Conservation (phyloP, 2,113 vertebrate genomes). For the Dolichotis patagonum region DNA sequence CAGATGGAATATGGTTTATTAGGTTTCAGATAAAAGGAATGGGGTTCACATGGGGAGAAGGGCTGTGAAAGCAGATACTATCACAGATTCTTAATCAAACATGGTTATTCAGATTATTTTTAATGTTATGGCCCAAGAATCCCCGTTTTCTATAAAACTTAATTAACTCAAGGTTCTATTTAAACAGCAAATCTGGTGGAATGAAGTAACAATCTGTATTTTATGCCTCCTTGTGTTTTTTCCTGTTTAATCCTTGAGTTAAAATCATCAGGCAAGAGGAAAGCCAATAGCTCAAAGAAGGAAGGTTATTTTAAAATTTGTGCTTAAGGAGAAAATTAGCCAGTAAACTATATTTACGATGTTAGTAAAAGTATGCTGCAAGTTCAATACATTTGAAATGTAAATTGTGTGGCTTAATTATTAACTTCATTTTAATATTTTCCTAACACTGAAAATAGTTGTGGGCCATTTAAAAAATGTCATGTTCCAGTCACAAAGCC, state of each 20-base stretch:
- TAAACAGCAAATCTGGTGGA: conserved; percentile 69
- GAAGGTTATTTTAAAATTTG: conserved; percentile 79
- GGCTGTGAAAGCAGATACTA: conserved; percentile 49
- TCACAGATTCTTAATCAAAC: conserved; percentile 60
- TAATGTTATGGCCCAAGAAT: conserved; percentile 76
- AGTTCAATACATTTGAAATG: conserved; percentile 75
- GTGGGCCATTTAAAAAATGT: conserved; percentile 59
- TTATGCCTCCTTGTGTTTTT: conserved; percentile 73
- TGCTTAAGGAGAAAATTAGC: conserved; percentile 80
- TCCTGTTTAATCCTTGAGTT: conserved; percentile 77
- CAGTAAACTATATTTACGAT: conserved; percentile 73
- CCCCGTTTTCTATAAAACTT: conserved; percentile 78
- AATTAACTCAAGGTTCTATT: conserved; percentile 78
- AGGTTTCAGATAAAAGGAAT: conserved; percentile 70
- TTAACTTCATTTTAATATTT: conserved; percentile 80
- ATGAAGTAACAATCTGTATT: conserved; percentile 77
- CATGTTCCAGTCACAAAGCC: not conserved
- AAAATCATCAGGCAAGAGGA: conserved; percentile 71
- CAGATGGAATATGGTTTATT: conserved; percentile 65
- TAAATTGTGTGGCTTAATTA: conserved; percentile 78
- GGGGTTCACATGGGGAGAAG: not conserved
- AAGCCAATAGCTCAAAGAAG: conserved; percentile 66
- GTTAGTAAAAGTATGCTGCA: conserved; percentile 69
- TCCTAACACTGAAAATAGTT: conserved; percentile 59
- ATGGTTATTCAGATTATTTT: conserved; percentile 76